phyloP scores from a whole-genome alignment of 1,140 invertebrate genomes.

The Drosophila kanapiae region DNA sequence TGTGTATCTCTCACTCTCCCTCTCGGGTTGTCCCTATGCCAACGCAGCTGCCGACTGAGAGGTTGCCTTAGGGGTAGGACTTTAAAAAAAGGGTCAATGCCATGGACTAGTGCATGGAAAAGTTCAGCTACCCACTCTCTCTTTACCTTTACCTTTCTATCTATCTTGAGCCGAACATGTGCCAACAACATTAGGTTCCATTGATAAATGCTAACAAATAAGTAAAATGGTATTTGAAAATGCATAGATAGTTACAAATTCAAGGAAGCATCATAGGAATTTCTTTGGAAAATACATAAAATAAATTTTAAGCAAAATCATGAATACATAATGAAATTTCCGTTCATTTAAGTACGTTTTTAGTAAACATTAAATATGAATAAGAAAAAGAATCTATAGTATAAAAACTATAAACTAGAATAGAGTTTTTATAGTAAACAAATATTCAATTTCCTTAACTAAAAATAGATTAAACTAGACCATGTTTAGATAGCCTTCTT shows the following conservation, averaged over 20 bases:
- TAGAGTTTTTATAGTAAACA: neutral
- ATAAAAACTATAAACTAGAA: neutral
- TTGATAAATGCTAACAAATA: neutral
- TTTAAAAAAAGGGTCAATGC: slow-evolving; percentile 45
- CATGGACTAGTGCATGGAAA: slow-evolving; percentile 16
- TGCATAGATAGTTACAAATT: neutral
- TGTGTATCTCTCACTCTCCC: neutral
- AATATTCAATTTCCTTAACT: neutral
- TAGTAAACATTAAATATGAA: neutral
- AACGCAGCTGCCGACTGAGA: slow-evolving; percentile 59
- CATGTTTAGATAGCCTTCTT: neutral
- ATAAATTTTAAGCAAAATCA: too few relatives aligned
- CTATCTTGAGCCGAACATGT: neutral
- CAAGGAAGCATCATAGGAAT: neutral
- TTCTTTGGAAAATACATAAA: neutral
- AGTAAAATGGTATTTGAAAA: neutral
- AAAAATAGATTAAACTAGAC: neutral
- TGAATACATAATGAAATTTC: neutral
- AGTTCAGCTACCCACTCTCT: slow-evolving; percentile 26
- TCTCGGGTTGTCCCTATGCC: slow-evolving; percentile 33
- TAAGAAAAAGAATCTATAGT: neutral
- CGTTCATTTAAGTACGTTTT: too few relatives aligned
- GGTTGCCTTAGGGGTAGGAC: slow-evolving; percentile 22
- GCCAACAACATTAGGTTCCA: neutral
- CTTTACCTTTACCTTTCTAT: neutral